Base-by-base conservation (phyloP, 2,113 vertebrate genomes). In the Zosterops japonicus region DNA sequence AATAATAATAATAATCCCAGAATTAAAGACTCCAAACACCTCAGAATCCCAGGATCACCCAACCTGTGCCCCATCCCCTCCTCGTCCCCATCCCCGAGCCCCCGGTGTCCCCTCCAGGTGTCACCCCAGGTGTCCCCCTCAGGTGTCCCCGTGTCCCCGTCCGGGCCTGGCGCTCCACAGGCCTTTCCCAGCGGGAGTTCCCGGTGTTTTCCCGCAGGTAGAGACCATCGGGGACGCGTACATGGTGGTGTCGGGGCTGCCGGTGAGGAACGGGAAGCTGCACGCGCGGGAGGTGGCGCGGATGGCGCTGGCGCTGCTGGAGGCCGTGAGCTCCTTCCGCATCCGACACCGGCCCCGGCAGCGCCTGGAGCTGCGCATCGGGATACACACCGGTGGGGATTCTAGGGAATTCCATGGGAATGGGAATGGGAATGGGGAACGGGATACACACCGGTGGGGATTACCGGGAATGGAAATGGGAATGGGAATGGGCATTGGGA, bases 231-330 rank as follows among this genome's bases (percentile, higher is more conserved):
- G 75, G 1, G 75, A 78, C 47, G 75, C 75, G 4, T 78, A 78
- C 75, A 78, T 78, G 99, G 99, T 99, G 94, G 99, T 99, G 81
- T 99, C 99, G 0, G 99, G 99, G 11, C 98, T 99, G 59, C 99
- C 99, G 0, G 98, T 98, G 64, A 97, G 98, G 28, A 99, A 99
- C 0, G 99, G 98, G 24, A 98, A 95, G 25, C 97, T 98, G 19
- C 99, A 99, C 4, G 98, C 97, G 5, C 97, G 97, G 0, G 99
- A 99, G 91, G 97, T 99, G 5, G 98, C 98, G 15, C 98, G 98
- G 21, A 99, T 99, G 99, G 98, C 99, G 0, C 98, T 99, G 47
- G 98, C 99, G 0, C 98, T 99, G 83, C 98, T 99, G 42, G 98
- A 99, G 0, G 98, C 99, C 0, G 99, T 99, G 8, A 97, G 97